A percentile compares a stretch with the other conserved stretches of the same genome.
These are phyloP conservation scores for Otis tarda DNA, from an alignment of 2,113 vertebrate species.

Conservation along the genomic window DNA sequence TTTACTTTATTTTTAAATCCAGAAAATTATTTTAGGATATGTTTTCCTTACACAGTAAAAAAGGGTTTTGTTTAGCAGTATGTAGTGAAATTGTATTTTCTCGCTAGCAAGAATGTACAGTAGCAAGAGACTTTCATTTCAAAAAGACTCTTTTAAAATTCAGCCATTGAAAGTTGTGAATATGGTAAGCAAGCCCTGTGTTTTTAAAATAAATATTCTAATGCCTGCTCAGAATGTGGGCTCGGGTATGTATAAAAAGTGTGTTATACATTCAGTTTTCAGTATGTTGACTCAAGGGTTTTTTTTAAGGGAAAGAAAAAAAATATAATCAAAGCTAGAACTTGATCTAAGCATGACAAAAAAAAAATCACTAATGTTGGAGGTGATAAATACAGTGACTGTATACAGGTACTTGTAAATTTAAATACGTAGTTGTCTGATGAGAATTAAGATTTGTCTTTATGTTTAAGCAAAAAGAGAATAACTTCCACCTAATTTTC, in stretches of 20 bases:
- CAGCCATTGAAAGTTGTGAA: constrained; percentile 37
- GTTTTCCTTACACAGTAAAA: neutral
- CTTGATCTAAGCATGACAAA: constrained; percentile 6
- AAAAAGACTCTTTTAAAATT: constrained; percentile 42
- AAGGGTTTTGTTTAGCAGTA: neutral
- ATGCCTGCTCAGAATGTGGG: constrained; percentile 12
- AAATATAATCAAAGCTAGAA: constrained; percentile 6
- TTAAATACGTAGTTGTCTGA: neutral
- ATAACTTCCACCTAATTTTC: neutral
- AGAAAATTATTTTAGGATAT: neutral
- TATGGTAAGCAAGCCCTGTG: constrained; percentile 30
- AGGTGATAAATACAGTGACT: neutral
- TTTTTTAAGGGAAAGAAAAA: neutral
- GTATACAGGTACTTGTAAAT: constrained; percentile 15
- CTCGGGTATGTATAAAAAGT: neutral
- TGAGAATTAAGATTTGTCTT: neutral
- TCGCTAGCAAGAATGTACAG: constrained; percentile 7
- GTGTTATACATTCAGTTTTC: constrained; percentile 14
- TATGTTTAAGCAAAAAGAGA: neutral
- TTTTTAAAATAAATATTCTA: constrained; percentile 69
- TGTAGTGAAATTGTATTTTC: constrained; percentile 43
- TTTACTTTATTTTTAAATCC: neutral
- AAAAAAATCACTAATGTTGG: constrained; percentile 1
- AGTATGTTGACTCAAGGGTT: neutral
- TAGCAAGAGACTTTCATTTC: constrained; percentile 38